Conservation (phyloP, 2,797 vertebrate species). For the Oreochromis grahami region DNA sequence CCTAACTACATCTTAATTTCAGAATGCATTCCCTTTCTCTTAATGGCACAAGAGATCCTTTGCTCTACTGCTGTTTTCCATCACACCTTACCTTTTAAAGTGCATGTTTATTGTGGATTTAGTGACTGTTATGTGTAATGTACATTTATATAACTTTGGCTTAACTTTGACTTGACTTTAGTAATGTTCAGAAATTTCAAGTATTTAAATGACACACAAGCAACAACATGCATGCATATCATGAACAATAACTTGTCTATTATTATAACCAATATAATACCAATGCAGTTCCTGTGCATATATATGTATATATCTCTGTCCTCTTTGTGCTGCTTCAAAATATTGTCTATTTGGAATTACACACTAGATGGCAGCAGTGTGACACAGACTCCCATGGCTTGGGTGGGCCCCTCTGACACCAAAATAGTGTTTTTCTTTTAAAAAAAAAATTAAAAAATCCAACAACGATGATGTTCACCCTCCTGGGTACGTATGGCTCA, state of each 20-base stretch:
- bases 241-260: neutral
- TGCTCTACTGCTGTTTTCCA: neutral
- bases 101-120: neutral
- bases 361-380: slow-evolving; percentile 62
- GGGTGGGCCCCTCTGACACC: slow-evolving; percentile 23
- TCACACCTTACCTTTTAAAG: neutral
- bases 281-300: neutral
- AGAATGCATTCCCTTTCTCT: neutral
- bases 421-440: neutral
- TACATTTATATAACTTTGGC: neutral
- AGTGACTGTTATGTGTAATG: neutral
- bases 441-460: neutral
- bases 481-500: neutral
- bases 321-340: neutral
- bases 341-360: neutral
- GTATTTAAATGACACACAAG: neutral
- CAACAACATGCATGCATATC: neutral
- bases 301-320: neutral
- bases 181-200: neutral
- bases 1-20: neutral
- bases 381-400: neutral
- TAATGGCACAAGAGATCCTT: neutral
- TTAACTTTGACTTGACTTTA: neutral
- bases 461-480: neutral
- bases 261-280: neutral